Conservation (phyloP, 2,888 invertebrate genomes). For the Lasioglossum zephyrum region DNA sequence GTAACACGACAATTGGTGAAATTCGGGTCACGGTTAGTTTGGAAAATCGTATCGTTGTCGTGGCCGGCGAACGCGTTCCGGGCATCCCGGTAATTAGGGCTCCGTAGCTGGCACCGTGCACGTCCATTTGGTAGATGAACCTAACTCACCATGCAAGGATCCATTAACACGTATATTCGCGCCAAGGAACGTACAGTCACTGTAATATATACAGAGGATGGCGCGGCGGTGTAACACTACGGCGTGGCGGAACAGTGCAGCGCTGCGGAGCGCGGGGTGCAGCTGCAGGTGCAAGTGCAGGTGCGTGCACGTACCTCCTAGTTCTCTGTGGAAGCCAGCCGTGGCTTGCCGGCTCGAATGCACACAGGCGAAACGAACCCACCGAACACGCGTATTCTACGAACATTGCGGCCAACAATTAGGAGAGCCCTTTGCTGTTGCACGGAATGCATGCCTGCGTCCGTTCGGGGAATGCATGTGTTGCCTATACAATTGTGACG, state of each 20-base stretch:
- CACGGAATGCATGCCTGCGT: conserved; percentile 55
- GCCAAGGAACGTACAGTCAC: conserved; percentile 61
- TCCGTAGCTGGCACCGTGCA: conserved; percentile 51
- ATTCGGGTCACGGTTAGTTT: conserved; percentile 42
- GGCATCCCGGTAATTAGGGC: conserved; percentile 61
- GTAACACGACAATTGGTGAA: conserved; percentile 14
- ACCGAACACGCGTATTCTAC: conserved; percentile 55
- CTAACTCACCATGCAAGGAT: conserved; percentile 70
- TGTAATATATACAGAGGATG: conserved; percentile 53
- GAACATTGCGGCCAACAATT: conserved; percentile 68
- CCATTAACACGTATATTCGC: conserved; percentile 71
- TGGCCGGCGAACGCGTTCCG: conserved; percentile 38
- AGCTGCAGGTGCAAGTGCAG: not conserved
- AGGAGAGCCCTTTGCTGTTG: conserved; percentile 62
- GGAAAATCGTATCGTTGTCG: conserved; percentile 58
- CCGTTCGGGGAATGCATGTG: conserved; percentile 51
- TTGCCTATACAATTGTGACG: conserved; percentile 55
- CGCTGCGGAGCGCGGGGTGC: not conserved
- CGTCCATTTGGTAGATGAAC: conserved; percentile 72
- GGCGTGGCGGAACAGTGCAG: conserved; percentile 23
- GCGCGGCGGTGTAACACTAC: not conserved
- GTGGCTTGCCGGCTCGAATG: conserved; percentile 7
- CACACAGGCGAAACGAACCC: conserved; percentile 54
- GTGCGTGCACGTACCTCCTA: conserved; percentile 18
- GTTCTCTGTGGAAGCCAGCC: not conserved